Evolutionary conservation across 2,113 vertebrate species (phyloP), one percentile per base, ranked within the genome.

Genomic region (Mormoops blainvillei): DNA sequence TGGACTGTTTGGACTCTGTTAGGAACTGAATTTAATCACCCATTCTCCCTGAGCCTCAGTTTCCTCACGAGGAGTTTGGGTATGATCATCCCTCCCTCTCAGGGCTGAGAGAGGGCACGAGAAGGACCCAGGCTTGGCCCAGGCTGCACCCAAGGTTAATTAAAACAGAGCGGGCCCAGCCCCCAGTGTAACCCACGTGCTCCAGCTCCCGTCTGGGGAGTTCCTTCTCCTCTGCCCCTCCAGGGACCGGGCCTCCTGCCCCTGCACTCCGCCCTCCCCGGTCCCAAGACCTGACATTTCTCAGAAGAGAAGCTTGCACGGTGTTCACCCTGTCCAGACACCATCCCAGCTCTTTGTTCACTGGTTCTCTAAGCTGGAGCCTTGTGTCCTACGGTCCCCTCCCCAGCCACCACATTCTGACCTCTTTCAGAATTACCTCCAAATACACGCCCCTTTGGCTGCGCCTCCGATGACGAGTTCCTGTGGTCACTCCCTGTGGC

Each of bases 151-250:
- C 15, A 2, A 4, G 9, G 12, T 50, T 71, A 9, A 76, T 70
- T 5, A 20, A 86, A 70, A 76, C 4, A 11, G 12, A 7, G n/a
- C 11, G 63, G 26, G 15, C 20, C 43, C 2, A 0, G n/a, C 26
- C 31, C 33, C 31, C 7, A 3, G 33, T 50, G 22, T 31, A 24
- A 24, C 10, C 48, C 19, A 2, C 0, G 0, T 7, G 7, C 33
- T 28, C n/a, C 31, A 9, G n/a, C 11, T 68, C 33, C 63, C 18
- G 24, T 15, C 18, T 0, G 0, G 65, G 10, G 3, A 16, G 33
- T 24, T 41, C 36, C 20, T 19, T 48, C 20, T 22, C 15, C 43
- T 78, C 43, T n/a, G 45, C 85, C 52, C 45, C 28, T 33, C 2
- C 2, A 13, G 70, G 31, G 20, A 9, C 22, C 48, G 22, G 31